Evolutionary conservation across 2,888 invertebrate genomes (phyloP).

Genomic region (Leptinotarsa tumamoca): DNA sequence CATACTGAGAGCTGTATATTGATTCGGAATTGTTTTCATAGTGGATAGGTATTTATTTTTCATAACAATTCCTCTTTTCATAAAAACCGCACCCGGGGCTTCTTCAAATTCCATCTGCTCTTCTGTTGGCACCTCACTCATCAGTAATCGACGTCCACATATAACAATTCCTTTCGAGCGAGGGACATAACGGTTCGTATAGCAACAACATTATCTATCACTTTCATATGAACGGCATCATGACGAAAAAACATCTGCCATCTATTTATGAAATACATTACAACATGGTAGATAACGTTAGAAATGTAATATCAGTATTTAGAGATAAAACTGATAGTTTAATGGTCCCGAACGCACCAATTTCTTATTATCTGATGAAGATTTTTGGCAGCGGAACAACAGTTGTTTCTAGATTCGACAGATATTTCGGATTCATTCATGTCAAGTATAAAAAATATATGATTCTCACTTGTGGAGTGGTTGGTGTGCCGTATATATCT

Average conservation of each 20-base stretch:
- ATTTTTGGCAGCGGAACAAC: not conserved
- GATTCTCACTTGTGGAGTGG: not conserved
- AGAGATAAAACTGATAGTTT: slow-evolving; percentile 8
- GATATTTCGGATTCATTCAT: not conserved
- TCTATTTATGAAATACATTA: slow-evolving; percentile 14
- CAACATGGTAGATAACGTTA: slow-evolving; percentile 4
- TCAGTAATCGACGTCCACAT: not conserved
- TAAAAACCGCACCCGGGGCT: not conserved
- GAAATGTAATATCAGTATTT: slow-evolving; percentile 4
- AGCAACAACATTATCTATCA: slow-evolving; percentile 11
- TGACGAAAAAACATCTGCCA: slow-evolving; percentile 14
- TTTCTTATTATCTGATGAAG: not conserved
- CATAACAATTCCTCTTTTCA: not conserved
- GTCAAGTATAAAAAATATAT: not conserved
- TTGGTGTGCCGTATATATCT: too few relatives aligned
- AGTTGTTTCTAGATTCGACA: not conserved
- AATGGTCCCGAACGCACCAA: slow-evolving; percentile 1
- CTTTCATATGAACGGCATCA: slow-evolving; percentile 3
- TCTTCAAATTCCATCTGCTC: not conserved
- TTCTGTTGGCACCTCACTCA: not conserved
- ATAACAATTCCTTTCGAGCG: not conserved
- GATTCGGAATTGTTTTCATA: too few relatives aligned
- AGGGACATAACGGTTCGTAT: slow-evolving; percentile 7
- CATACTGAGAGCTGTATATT: too few relatives aligned
- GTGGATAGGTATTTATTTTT: too few relatives aligned